A percentile compares a stretch with the other conserved stretches of the same genome.
These are phyloP conservation scores for Riparia riparia DNA, from an alignment of 2,113 vertebrate genomes.

Conservation along the genomic window DNA sequence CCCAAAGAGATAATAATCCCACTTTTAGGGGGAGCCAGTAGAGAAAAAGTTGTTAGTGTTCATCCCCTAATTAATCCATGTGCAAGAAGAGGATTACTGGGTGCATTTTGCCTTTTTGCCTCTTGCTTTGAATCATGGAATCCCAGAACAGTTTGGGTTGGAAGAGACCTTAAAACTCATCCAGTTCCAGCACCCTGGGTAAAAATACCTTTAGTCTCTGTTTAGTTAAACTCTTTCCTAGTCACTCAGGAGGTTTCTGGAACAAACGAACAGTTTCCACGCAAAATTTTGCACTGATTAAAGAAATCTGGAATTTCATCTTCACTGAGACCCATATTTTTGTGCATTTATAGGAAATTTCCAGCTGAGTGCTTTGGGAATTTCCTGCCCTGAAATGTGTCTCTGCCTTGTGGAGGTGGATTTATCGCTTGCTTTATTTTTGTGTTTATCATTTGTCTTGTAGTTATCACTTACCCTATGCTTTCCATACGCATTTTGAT, in stretches of 20 bases:
- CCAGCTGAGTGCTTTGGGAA: background rate
- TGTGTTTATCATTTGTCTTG: background rate
- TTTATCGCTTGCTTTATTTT: background rate
- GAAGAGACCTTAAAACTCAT: background rate
- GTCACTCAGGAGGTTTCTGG: background rate
- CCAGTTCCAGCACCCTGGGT: background rate
- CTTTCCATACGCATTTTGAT: background rate
- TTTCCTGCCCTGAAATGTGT: background rate
- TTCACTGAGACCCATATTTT: background rate
- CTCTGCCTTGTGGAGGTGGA: background rate
- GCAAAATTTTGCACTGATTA: background rate
- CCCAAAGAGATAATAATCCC: background rate
- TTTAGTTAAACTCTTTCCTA: background rate
- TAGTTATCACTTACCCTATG: background rate
- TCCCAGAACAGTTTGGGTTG: background rate
- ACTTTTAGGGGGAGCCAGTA: background rate
- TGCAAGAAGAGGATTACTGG: background rate
- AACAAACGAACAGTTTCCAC: background rate
- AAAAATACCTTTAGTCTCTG: background rate
- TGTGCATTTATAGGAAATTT: background rate
- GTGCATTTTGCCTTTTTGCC: background rate
- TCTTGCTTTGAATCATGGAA: background rate
- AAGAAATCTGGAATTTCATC: background rate
- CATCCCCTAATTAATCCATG: fast-evolving
- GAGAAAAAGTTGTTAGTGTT: background rate